phyloP scores from a whole-genome alignment of 1,140 invertebrate species.

The Trichonephila inaurata region DNA sequence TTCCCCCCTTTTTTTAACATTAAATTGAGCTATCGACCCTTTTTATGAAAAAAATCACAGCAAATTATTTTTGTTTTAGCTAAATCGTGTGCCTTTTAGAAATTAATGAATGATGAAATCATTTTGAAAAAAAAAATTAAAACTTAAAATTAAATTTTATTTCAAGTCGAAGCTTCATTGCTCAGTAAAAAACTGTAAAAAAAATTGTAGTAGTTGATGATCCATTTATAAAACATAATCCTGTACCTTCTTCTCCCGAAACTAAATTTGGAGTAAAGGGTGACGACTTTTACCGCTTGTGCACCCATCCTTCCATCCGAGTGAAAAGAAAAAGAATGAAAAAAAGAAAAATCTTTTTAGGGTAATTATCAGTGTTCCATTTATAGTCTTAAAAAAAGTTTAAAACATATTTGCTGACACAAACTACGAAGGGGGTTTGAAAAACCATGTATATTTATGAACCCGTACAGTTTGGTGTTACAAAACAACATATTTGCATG shows the following conservation, averaged over 20 bases:
- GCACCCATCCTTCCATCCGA: slow-evolving; percentile 3
- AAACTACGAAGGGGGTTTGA: not conserved
- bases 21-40: too few relatives aligned
- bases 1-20: too few relatives aligned
- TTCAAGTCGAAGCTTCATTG: not conserved
- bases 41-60: too few relatives aligned
- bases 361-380: slow-evolving; percentile 10
- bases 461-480: not conserved
- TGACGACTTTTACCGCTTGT: not conserved
- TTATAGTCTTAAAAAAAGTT: not conserved
- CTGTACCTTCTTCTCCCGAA: not conserved
- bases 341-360: not conserved
- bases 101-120: too few relatives aligned
- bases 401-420: not conserved
- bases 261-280: slow-evolving; percentile 49
- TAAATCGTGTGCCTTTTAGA: too few relatives aligned
- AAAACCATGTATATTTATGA: not conserved
- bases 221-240: slow-evolving; percentile 24
- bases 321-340: not conserved
- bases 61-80: too few relatives aligned
- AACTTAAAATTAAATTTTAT: not conserved
- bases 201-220: slow-evolving; percentile 13
- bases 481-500: slow-evolving; percentile 41
- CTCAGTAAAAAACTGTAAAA: not conserved
- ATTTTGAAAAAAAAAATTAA: too few relatives aligned